Evolutionary conservation across 2,888 invertebrate genomes (phyloP).

Genomic region (Acleris emargana): DNA sequence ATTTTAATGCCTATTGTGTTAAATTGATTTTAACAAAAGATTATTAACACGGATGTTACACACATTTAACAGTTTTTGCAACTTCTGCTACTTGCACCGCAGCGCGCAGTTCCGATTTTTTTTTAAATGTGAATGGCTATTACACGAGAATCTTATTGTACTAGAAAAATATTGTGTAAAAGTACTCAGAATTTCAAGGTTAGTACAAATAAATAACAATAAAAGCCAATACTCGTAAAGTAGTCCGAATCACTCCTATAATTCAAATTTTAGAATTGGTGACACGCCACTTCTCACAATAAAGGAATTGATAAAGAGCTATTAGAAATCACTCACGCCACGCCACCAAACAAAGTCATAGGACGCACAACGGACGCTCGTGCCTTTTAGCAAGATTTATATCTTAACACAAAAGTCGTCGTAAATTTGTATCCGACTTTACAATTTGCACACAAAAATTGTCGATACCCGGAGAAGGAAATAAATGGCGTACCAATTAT

Average conservation of each 20-base stretch:
- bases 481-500: slow-evolving; percentile 79
- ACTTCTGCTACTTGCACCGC: slow-evolving; percentile 15
- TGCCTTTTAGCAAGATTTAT: slow-evolving; percentile 78
- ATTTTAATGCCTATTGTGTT: slow-evolving; percentile 63
- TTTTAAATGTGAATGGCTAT: background rate
- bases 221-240: slow-evolving; percentile 35
- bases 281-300: slow-evolving; percentile 59
- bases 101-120: slow-evolving; percentile 10
- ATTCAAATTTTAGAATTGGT: slow-evolving; percentile 46
- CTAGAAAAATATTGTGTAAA: slow-evolving; percentile 3
- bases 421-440: slow-evolving; percentile 73
- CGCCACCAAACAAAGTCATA: slow-evolving; percentile 41
- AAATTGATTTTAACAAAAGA: slow-evolving; percentile 60
- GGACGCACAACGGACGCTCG: slow-evolving; percentile 52
- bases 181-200: slow-evolving; percentile 20
- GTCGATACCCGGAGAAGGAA: slow-evolving; percentile 66
- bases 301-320: slow-evolving; percentile 47
- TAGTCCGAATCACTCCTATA: slow-evolving; percentile 46
- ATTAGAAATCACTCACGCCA: slow-evolving; percentile 68
- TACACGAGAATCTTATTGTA: slow-evolving; percentile 7
- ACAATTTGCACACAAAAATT: slow-evolving; percentile 59
- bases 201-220: slow-evolving; percentile 17
- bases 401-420: slow-evolving; percentile 62
- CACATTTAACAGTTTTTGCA: slow-evolving; percentile 45
- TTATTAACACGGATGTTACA: slow-evolving; percentile 49